Base-by-base conservation (phyloP, 2,888 invertebrate genomes). In the Podabrus alpinus region DNA sequence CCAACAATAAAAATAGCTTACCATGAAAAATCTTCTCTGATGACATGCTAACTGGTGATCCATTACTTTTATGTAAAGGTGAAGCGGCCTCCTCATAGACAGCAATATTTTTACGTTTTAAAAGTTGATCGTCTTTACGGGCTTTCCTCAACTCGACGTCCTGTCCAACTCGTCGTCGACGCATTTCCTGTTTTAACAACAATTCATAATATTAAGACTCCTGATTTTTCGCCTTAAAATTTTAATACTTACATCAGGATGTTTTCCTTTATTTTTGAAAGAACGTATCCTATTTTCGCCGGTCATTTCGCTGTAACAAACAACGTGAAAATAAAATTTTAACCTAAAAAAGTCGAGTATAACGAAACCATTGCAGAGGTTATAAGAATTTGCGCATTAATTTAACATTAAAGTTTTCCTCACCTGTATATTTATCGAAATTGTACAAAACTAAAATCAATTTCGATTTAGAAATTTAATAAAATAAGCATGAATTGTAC, bases 61-160 rank as follows among this genome's bases (percentile, higher is more conserved):
- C 85, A 81, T 89, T 89, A 64, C 86, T 86, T 76, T 90, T 90
- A 79, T 89, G 90, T 69, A 89, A 83, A 0, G 90, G 90, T 1
- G 89, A 89, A 21, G 87, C 87, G 11, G 89, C 88, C 5, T 89
- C 89, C 0, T 90, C 91, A 64, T 90, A 89, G 15, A 89, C 90
- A 1, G 91, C 87, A 80, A 98, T 91, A 81, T 98, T 97, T 72
- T 98, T 90, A 16, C 96, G 90, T 87, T 99, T 99, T 71, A 95
- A 91, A 59, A 99, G 88, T 85, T 97, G 97, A 82, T 98, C 97
- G 86, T 98, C 97, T 81, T 98, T 95, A 73, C 95, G 94, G 15
- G 95, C 94, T 88, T 98, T 98, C 15, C 99, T 92, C 29, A 99
- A 89, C 80, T 98, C 96, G 2, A 99, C 93, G 2, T 94, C 95